These are phyloP conservation scores for Cremastinae sp. DNA, from an alignment of 2,888 invertebrate genomes.

Conservation along the genomic window DNA sequence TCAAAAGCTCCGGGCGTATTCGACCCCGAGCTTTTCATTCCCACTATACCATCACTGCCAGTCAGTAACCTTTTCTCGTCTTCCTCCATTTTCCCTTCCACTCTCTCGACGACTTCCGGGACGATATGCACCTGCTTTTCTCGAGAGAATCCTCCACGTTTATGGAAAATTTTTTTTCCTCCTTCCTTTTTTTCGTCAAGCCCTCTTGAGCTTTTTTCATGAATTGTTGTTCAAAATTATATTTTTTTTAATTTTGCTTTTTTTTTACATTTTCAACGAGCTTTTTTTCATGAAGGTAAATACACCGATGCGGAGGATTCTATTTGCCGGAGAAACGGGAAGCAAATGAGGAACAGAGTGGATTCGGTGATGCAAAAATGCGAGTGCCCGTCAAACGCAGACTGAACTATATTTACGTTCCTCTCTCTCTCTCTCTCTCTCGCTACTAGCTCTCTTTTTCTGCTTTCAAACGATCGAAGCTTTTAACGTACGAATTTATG, in stretches of 20 bases:
- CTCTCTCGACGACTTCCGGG: conserved; percentile 9
- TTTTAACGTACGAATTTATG: conserved; percentile 24
- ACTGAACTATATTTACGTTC: neutral
- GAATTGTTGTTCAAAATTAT: neutral
- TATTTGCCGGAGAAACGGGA: neutral
- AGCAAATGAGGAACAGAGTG: neutral
- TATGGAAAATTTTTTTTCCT: conserved; percentile 1
- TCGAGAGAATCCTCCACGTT: neutral
- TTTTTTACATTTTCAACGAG: neutral
- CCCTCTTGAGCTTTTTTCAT: neutral
- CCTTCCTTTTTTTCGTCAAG: neutral
- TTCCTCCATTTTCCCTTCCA: neutral
- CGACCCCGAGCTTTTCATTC: conserved; percentile 34
- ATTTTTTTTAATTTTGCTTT: neutral
- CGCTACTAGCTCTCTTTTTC: no score
- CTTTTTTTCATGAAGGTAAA: neutral
- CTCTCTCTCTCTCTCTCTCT: neutral
- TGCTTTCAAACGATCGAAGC: conserved; percentile 10
- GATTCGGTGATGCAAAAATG: conserved; percentile 4
- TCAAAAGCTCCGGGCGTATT: conserved; percentile 18
- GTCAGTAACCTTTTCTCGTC: conserved; percentile 27
- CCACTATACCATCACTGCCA: conserved; percentile 17
- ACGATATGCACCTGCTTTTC: conserved; percentile 3
- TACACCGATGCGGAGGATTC: neutral
- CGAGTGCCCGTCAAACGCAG: conserved; percentile 20